Percentiles rank a stretch among this genome's conserved stretches.
These are phyloP conservation scores for Trissolcus brochymenae DNA, from an alignment of 2,888 invertebrate species.

Conservation along the genomic window DNA sequence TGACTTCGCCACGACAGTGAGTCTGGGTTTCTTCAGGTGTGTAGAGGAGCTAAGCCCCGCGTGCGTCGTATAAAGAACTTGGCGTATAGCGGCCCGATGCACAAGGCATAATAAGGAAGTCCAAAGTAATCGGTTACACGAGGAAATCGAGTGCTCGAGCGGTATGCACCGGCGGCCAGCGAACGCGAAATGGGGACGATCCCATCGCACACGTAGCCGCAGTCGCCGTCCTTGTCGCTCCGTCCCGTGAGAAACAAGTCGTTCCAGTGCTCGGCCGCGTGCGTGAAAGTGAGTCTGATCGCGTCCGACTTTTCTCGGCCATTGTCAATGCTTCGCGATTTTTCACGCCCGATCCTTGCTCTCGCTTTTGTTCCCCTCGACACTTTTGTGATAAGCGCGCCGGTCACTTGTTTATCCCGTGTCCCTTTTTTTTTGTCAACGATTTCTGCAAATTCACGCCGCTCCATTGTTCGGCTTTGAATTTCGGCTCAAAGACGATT, in stretches of 20 bases:
- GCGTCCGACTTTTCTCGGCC: slow-evolving; percentile 19
- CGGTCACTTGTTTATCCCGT: slow-evolving; percentile 11
- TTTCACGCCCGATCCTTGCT: slow-evolving; percentile 19
- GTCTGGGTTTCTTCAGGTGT: slow-evolving; percentile 32
- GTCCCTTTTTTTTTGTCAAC: slow-evolving; percentile 25
- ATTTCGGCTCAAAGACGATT: slow-evolving; percentile 23
- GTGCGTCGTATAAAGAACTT: slow-evolving; percentile 45
- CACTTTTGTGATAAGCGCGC: slow-evolving; percentile 3
- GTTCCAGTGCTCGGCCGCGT: slow-evolving; percentile 17
- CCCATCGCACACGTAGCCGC: slow-evolving; percentile 46
- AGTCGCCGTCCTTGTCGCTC: slow-evolving; percentile 31
- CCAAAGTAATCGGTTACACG: slow-evolving; percentile 64
- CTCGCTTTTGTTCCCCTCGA: slow-evolving; percentile 29
- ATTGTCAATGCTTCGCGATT: slow-evolving; percentile 37
- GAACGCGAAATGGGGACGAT: slow-evolving; percentile 49
- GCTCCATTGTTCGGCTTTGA: slow-evolving; percentile 30
- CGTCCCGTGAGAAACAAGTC: slow-evolving; percentile 38
- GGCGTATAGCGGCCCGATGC: slow-evolving; percentile 37
- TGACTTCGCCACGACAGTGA: slow-evolving; percentile 14
- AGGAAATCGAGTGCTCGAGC: slow-evolving; percentile 57
- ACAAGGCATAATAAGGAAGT: slow-evolving; percentile 61
- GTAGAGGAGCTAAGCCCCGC: slow-evolving; percentile 15
- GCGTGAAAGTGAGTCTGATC: slow-evolving; percentile 28
- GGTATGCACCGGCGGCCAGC: slow-evolving; percentile 48
- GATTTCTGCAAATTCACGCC: slow-evolving; percentile 48